A percentile compares a stretch with the other conserved stretches of the same genome.
These are phyloP conservation scores for Tenthredo notha DNA, from an alignment of 2,888 invertebrate genomes.

Conservation along the genomic window DNA sequence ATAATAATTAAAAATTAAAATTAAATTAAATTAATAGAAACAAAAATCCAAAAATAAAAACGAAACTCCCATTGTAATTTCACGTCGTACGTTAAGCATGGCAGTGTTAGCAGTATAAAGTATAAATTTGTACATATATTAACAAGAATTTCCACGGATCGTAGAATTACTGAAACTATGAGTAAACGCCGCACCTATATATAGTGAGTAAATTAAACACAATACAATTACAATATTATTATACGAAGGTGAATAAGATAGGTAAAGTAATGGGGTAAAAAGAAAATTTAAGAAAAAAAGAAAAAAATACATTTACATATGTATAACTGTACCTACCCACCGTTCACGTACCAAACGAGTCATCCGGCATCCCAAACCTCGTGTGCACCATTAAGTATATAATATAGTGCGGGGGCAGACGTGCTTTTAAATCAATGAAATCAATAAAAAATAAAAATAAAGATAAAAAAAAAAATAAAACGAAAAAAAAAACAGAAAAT, in stretches of 20 bases:
- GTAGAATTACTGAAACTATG: constrained; percentile 41
- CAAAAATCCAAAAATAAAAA: background rate
- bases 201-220: constrained; percentile 56
- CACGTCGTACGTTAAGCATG: constrained; percentile 47
- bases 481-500: background rate
- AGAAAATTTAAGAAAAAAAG: background rate
- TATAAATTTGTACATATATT: constrained; percentile 41
- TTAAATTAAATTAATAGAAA: constrained; percentile 6
- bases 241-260: constrained; percentile 6
- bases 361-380: constrained; percentile 30
- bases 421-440: constrained; percentile 22
- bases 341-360: background rate
- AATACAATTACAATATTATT: background rate
- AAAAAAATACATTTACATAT: constrained; percentile 27
- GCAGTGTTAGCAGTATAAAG: constrained; percentile 34
- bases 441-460: background rate
- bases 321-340: background rate
- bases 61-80: constrained; percentile 34
- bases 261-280: background rate
- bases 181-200: constrained; percentile 32
- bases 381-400: constrained; percentile 26
- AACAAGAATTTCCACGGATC: constrained; percentile 50
- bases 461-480: background rate
- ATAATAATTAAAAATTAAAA: background rate
- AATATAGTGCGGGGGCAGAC: constrained; percentile 24